phyloP scores from a whole-genome alignment of 2,888 invertebrate species.

The Melanargia galathea region DNA sequence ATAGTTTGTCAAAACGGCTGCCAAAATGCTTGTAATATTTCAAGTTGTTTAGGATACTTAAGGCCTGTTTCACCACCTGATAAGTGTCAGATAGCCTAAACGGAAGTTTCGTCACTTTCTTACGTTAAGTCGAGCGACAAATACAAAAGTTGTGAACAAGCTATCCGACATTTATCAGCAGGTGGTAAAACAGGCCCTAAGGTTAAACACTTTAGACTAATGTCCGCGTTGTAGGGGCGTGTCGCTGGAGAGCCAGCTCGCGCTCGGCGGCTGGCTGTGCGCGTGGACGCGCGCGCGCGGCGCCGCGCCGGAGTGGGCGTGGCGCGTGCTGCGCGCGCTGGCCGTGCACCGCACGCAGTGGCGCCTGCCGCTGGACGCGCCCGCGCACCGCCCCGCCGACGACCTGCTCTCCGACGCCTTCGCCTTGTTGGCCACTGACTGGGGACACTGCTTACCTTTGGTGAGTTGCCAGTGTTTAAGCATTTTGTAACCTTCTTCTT shows the following conservation, averaged over 20 bases:
- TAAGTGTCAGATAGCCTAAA: no score
- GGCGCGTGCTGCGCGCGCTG: conserved; percentile 57
- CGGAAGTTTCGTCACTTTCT: no score
- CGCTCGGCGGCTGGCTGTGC: conserved; percentile 60
- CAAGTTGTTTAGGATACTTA: no score
- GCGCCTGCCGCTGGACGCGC: conserved; percentile 52
- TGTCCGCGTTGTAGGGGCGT: conserved; percentile 57
- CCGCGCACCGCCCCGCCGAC: conserved; percentile 44
- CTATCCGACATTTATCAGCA: no score
- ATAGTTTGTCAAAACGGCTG: no score
- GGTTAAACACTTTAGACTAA: not conserved
- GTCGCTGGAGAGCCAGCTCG: conserved; percentile 57
- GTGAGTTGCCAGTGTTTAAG: conserved; percentile 43
- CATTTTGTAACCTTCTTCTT: not conserved
- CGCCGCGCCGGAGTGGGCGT: conserved; percentile 57
- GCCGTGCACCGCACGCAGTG: conserved; percentile 62
- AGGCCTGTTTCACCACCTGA: no score
- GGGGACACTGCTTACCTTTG: conserved; percentile 73
- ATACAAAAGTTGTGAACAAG: no score
- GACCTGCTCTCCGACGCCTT: conserved; percentile 53
- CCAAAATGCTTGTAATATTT: no score
- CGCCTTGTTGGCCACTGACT: conserved; percentile 59
- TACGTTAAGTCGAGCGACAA: no score
- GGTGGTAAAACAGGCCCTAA: no score
- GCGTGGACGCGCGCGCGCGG: conserved; percentile 28